A percentile compares a stretch with the other conserved stretches of the same genome.
Evolutionary conservation across 2,888 invertebrate species (phyloP).

Genomic region (Drosophila dives): DNA sequence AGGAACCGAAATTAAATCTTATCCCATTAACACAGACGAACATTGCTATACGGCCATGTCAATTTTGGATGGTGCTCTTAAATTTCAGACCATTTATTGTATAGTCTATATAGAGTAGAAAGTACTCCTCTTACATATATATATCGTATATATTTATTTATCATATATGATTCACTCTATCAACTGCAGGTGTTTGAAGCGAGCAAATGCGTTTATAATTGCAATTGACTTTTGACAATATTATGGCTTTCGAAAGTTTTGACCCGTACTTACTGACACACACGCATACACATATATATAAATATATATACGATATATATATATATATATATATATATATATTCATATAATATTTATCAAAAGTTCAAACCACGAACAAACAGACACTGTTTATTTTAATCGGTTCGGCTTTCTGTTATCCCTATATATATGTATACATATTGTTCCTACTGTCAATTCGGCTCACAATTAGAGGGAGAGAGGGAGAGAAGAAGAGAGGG

Average conservation of each 20-base stretch:
- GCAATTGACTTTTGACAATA: neutral
- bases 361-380: neutral
- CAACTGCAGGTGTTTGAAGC: constrained; percentile 28
- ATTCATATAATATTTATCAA: neutral
- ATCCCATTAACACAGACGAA: neutral
- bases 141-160: constrained; percentile 1
- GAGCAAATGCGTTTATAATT: constrained; percentile 13
- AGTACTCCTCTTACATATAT: neutral
- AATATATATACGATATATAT: neutral
- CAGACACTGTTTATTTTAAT: neutral
- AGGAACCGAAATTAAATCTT: constrained; percentile 1
- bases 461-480: neutral
- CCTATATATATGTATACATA: neutral
- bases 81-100: neutral
- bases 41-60: neutral
- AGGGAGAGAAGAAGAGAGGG: neutral
- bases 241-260: neutral
- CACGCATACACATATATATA: neutral
- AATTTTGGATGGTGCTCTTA: neutral
- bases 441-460: neutral
- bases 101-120: neutral
- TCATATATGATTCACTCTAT: constrained; percentile 21
- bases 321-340: neutral
- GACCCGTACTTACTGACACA: neutral
- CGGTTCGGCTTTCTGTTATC: neutral